These are phyloP conservation scores for Graphium colonna DNA, from an alignment of 2,888 invertebrate species.

Conservation along the genomic window DNA sequence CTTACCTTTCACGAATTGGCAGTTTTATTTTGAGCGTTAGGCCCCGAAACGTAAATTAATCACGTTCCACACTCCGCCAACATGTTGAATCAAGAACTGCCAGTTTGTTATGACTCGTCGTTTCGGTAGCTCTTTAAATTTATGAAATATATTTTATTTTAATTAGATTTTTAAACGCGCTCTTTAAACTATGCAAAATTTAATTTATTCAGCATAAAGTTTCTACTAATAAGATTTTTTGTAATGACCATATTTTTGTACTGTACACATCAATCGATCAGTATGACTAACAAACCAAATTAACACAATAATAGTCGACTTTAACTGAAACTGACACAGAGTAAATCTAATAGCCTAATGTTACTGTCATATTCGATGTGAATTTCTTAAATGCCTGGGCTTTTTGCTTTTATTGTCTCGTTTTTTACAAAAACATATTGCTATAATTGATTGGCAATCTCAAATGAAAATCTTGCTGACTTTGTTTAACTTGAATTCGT, in stretches of 20 bases:
- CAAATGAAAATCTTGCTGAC: no score
- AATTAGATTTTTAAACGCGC: constrained; percentile 3
- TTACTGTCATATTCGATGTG: constrained; percentile 4
- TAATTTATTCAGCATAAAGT: no score
- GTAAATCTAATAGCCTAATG: background rate
- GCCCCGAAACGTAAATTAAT: constrained; percentile 23
- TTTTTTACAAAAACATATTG: no score
- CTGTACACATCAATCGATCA: background rate
- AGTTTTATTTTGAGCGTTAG: constrained; percentile 46
- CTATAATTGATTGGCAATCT: no score
- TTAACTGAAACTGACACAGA: background rate
- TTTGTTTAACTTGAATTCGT: no score
- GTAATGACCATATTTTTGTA: background rate
- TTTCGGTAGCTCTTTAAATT: constrained; percentile 56
- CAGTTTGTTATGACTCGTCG: constrained; percentile 54
- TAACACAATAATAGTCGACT: constrained; percentile 2
- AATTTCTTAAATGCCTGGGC: background rate
- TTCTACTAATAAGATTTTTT: background rate
- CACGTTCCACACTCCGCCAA: constrained; percentile 29
- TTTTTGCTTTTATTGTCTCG: background rate
- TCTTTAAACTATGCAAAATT: background rate
- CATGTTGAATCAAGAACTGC: constrained; percentile 51
- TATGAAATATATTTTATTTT: constrained; percentile 32
- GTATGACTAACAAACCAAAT: background rate
- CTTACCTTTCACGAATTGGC: constrained; percentile 71